phyloP scores from a whole-genome alignment of 2,797 vertebrate genomes.

The Ceryle rudis region DNA sequence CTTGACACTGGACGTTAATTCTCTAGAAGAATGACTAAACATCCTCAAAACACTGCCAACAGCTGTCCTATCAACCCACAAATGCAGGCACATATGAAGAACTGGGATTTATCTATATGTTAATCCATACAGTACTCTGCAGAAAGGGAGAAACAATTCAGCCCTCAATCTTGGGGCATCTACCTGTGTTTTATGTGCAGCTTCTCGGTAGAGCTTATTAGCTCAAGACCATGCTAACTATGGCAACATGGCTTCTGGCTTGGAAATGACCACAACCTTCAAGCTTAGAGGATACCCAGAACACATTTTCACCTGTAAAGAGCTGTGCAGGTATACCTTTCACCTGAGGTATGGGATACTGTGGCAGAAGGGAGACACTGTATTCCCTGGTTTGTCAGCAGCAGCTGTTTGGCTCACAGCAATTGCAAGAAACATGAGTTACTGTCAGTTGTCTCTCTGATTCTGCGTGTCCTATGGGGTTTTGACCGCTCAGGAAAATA shows the following conservation, averaged over 20 bases:
- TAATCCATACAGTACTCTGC: not conserved
- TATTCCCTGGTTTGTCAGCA: not conserved
- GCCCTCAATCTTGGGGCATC: not conserved
- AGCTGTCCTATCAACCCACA: not conserved
- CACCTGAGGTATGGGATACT: not conserved
- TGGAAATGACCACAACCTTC: not conserved
- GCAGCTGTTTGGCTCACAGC: slow-evolving; percentile 18
- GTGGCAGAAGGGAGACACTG: not conserved
- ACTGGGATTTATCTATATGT: not conserved
- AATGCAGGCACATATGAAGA: not conserved
- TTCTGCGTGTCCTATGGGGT: not conserved
- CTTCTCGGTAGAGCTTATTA: not conserved
- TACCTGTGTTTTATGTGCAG: not conserved
- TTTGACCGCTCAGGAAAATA: not conserved
- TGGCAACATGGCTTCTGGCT: not conserved
- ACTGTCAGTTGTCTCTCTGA: not conserved
- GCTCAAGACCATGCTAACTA: not conserved
- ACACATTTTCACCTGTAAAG: not conserved
- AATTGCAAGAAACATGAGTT: slow-evolving; percentile 5
- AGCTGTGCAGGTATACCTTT: not conserved
- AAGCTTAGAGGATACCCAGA: not conserved
- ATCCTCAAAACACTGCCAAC: not conserved
- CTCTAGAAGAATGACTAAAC: not conserved
- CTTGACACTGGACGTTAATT: not conserved
- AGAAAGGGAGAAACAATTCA: not conserved